Evolutionary conservation across 2,113 vertebrate genomes (phyloP), one percentile per base, ranked within the genome.

Genomic region (Galeopterus variegatus): DNA sequence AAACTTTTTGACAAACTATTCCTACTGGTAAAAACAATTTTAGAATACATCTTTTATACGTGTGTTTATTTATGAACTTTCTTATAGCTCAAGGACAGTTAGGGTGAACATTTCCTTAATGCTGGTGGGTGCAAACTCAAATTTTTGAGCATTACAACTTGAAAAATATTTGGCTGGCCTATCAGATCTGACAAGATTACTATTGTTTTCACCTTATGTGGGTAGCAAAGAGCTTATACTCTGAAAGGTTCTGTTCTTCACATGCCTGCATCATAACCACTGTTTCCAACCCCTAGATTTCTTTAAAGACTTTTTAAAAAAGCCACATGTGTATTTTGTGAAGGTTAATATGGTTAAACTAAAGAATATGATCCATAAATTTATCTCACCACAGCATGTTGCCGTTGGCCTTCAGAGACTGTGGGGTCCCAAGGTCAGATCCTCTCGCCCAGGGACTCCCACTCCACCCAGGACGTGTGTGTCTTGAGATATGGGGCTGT

Each of bases 131-230:
- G 10, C 64, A 80, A 79, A 54, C 52, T 3, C 19, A 4, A 41
- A 24, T 70, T 92, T 88, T 91, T 94, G 95, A 93, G 65, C 8
- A 60, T 72, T 69, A 93, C 58, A 73, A 60, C 67, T 85, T 85
- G 65, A 87, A 50, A 70, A 81, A 14, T n/a, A 81, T 73, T 54
- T 92, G 58, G 24, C 67, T 48, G 17, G 56, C 52, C 8, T 60
- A 48, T 83, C 24, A 8, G 36, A n/a, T 84, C 33, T 81, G 79
- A 62, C 92, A 62, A 83, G 26, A n/a, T 88, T 24, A 24, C 1
- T 45, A 48, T 21, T 50, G 3, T 60, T 80, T 73, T 67, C 4
- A 28, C 21, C 3, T 73, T 64, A 45, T 36, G 56, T 67, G 19
- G 67, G 26, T 26, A 67, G 48, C 36, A 41, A 90, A 80, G 87